Evolutionary conservation across 2,888 invertebrate genomes (phyloP), one percentile per base, ranked within the genome.

Genomic region (Leptopterna dolabrata): DNA sequence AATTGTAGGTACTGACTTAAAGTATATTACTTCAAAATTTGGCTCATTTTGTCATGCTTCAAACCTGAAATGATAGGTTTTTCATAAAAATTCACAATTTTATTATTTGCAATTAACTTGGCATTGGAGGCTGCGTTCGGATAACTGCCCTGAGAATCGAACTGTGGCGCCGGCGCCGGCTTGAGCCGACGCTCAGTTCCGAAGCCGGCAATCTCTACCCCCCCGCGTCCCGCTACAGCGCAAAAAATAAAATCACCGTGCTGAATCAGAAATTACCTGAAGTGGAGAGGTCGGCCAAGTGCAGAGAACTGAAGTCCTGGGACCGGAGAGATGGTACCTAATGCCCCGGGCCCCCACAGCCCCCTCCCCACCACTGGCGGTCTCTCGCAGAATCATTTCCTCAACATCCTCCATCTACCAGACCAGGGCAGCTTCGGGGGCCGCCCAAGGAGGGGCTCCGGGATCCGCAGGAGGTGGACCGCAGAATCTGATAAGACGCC

Each of bases 261-360:
- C 30, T 29, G 36, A 30, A 30, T 55, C 14, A 36, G 41, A 73
- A 73, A 73, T 83, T 83, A 83, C 83, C 83, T 83, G 83, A 83
- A 83, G 45, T 70, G 83, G 41, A 70, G 83, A 83, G 83, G 83
- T 83, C 30, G 83, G 70, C 83, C 83, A 83, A 83, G 36, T 83
- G 83, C 55, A 41, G 83, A 36, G 83, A 83, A 83, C 83, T 83
- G 83, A 70, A 70, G 83, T 63, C 83, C 41, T 83, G 14, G 41
- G 27, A n/a, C 19, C 19, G 47, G 81, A 27, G 30, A 70, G 83
- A 83, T 55, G 83, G 63, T 51, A 83, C 63, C 70, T 70, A 83
- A 70, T 70, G 63, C 36, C 43, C 7, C 4, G 81, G 9, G 45
- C 24, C n/a, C 36, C 83, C 19, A n/a, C 29, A 13, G n/a, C 11